Evolutionary conservation across 2,888 invertebrate species (phyloP).

Genomic region (Coenonympha arcania): DNA sequence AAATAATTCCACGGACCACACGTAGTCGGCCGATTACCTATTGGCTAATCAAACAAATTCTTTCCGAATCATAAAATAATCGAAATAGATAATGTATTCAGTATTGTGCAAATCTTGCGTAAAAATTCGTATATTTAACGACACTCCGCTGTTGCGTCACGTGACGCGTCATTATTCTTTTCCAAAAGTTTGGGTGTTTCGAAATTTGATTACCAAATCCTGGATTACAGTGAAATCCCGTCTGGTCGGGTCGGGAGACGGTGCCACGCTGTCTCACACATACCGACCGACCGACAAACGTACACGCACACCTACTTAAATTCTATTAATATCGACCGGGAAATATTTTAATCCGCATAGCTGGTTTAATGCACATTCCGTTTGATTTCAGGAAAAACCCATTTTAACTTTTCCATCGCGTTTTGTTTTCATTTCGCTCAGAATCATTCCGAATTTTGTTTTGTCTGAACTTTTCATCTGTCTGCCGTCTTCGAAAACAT

Average conservation of each 20-base stretch:
- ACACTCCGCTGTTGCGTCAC: background rate
- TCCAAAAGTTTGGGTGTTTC: constrained; percentile 33
- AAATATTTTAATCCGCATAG: constrained; percentile 73
- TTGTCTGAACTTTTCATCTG: too few relatives aligned
- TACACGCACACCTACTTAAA: constrained; percentile 65
- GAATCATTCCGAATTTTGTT: background rate
- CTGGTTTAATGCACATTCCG: constrained; percentile 69
- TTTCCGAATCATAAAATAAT: constrained; percentile 18
- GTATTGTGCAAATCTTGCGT: constrained; percentile 30
- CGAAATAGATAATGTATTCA: constrained; percentile 20
- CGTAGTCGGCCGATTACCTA: constrained; percentile 3
- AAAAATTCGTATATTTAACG: constrained; percentile 7
- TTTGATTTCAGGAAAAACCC: constrained; percentile 38
- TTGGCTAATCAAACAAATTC: constrained; percentile 16
- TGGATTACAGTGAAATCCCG: constrained; percentile 57
- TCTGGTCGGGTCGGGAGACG: constrained; percentile 60
- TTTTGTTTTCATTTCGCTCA: background rate
- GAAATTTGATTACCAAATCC: constrained; percentile 54
- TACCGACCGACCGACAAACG: constrained; percentile 59
- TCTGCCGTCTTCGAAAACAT: too few relatives aligned
- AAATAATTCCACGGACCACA: constrained; percentile 8
- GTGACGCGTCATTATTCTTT: constrained; percentile 24
- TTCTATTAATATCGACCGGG: constrained; percentile 68
- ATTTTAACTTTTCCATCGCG: constrained; percentile 11
- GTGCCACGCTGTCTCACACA: constrained; percentile 73